These are phyloP conservation scores for Apus apus DNA, from an alignment of 2,113 vertebrate species.

Conservation along the genomic window DNA sequence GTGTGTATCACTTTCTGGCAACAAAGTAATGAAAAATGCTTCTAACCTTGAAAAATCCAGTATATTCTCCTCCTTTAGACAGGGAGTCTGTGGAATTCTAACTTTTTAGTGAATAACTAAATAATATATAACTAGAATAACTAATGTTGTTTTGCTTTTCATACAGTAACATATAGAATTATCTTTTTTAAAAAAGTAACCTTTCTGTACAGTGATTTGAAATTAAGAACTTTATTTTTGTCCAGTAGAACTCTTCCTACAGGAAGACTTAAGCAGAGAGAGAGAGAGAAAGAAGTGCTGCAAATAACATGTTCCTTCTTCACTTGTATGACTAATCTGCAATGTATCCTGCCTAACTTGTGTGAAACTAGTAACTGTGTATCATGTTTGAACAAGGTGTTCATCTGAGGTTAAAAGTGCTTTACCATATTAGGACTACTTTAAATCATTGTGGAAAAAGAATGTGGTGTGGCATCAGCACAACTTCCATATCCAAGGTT, in stretches of 20 bases:
- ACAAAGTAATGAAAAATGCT: background rate
- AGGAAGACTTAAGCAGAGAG: background rate
- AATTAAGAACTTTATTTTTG: background rate
- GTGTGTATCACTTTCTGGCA: background rate
- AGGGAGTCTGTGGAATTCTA: background rate
- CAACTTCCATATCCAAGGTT: background rate
- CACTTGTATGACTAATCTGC: constrained; percentile 40
- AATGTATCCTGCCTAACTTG: constrained; percentile 27
- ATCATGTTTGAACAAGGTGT: constrained; percentile 38
- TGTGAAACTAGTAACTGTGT: constrained; percentile 40
- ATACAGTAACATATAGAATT: background rate
- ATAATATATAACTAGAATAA: too few relatives aligned
- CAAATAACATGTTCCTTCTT: constrained; percentile 22
- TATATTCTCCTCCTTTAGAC: background rate
- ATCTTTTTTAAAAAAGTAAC: background rate
- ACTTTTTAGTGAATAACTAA: background rate
- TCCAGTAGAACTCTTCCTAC: background rate
- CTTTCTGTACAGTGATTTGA: background rate
- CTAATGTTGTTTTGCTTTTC: background rate
- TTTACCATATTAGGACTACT: constrained; percentile 17
- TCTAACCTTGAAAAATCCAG: background rate
- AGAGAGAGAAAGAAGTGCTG: background rate
- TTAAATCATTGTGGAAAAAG: background rate
- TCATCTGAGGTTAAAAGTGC: constrained; percentile 29
- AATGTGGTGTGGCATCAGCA: background rate